Base-by-base conservation (phyloP, 2,113 vertebrate genomes). In the Chamaetylas fuelleborni region DNA sequence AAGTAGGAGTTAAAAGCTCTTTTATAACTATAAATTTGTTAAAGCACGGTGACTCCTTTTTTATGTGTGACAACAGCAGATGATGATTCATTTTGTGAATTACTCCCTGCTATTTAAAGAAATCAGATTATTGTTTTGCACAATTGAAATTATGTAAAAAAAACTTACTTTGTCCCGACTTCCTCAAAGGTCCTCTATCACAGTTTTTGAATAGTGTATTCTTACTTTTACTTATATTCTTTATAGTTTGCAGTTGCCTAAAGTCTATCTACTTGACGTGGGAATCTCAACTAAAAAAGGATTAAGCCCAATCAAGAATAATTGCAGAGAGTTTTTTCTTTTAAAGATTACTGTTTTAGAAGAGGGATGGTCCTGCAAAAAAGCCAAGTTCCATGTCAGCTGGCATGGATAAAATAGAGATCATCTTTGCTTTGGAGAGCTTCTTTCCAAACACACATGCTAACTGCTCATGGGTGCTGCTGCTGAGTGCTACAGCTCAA, bases 321-420 rank as follows among this genome's bases (percentile, higher is more conserved):
- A 31, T 16, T 81, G 26, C 26, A 51, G 14, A 48, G 3, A 56
- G 14, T 12, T 81, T 33, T 61, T 85, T 78, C 36, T 74, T 66
- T 8, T 31, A 38, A 72, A 20, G 0, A 0, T 48, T 53, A 43
- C 25, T 84, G 12, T 48, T 45, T 19, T 6, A 60, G 54, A 87
- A 42, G 5, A 56, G 8, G 38, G 12, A 19, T 19, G 4, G 22
- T 28, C 34, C 33, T 29, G 22, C 26, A 53, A 20, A 83, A 80
- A 85, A 67, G 0, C 6, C 8, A 57, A 53, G 14, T 31, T 1
- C 0, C 34, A 0, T 48, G 12, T 43, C 67, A 38, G 8, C 9
- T 60, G 18, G 22, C 9, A n/a, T 33, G 15, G 25, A 19, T 54
- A 36, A 90, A 84, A 70, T 6, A 81, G 53, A 15, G 8, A 48